Base-by-base conservation (phyloP, 2,888 invertebrate genomes). In the Cheilosia variabilis region DNA sequence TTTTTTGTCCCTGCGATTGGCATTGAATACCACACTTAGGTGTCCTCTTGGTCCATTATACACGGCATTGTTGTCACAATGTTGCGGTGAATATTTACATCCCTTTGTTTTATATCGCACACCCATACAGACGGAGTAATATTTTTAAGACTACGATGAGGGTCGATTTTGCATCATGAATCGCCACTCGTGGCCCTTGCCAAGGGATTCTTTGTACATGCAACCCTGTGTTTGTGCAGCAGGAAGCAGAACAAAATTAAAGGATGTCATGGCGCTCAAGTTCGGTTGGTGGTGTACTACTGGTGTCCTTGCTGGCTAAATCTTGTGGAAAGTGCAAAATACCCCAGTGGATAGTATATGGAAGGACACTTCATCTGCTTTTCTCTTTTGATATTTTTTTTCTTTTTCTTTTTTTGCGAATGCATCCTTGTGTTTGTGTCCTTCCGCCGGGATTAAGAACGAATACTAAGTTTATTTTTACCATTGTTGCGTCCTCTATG, bases 41-140 rank as follows among this genome's bases (percentile, higher is more conserved):
- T 78, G 68, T 84, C 58, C 80, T 84, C 37, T 45, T 17, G 37
- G 68, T 73, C 78, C 57, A 79, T 73, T 66, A 72, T 72, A 68
- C 27, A 41, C 43, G 22, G 83, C 45, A 66, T 73, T 79, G 80
- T 86, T 86, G 81, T 75, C 84, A 76, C 84, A 81, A 76, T 86
- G 84, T 86, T 86, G 84, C 69, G 84, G 84, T 55, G 76, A 80
- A 86, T 81, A 86, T 86, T 86, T 86, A 86, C 76, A 81, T 76
- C 71, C 69, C 65, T 76, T 86, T 75, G 78, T 73, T 22, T 65
- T 60, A 22, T 17, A 27, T 31, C 31, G 15, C 45, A 37, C 34
- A 53, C 22, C 52, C 15, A 50, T n/a, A 43, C 62, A 57, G 52
- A 17, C 7, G 19, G 9, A 57, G 43, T 13, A n/a, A 66, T 45